Evolutionary conservation across 1,140 invertebrate species (phyloP).

Genomic region (Papilio machaon): DNA sequence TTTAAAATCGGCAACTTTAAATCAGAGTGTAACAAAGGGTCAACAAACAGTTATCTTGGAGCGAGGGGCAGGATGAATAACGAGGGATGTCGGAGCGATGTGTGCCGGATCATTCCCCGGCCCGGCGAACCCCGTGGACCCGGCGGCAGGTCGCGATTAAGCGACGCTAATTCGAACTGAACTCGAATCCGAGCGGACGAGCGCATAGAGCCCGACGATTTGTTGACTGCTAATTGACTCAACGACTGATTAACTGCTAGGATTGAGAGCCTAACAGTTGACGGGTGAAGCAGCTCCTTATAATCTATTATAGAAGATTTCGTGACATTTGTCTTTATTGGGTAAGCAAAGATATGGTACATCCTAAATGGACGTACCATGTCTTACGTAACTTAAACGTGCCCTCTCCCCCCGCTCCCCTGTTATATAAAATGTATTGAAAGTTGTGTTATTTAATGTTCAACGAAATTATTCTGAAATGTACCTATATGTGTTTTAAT

Average conservation of each 20-base stretch:
- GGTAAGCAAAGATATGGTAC: no score
- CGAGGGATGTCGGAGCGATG: slow-evolving; percentile 84
- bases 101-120: slow-evolving; percentile 70
- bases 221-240: slow-evolving; percentile 74
- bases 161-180: slow-evolving; percentile 78
- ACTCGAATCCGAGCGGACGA: slow-evolving; percentile 79
- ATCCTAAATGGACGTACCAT: background rate
- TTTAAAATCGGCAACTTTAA: slow-evolving; percentile 44
- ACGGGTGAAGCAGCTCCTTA: background rate
- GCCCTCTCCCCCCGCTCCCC: no score
- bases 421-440: no score
- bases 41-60: slow-evolving; percentile 65
- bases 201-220: slow-evolving; percentile 79
- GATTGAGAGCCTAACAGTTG: slow-evolving; percentile 31
- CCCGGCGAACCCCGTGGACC: slow-evolving; percentile 52
- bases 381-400: no score
- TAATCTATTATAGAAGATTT: background rate
- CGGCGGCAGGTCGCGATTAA: slow-evolving; percentile 74
- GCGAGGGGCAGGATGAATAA: slow-evolving; percentile 73
- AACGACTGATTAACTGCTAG: slow-evolving; percentile 60
- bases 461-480: background rate
- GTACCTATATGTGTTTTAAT: no score
- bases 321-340: background rate
- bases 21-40: slow-evolving; percentile 45
- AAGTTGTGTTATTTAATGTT: background rate